Evolutionary conservation across 92 coral and sea anemone genomes (phyloP).

Genomic region (Montipora capitata): DNA sequence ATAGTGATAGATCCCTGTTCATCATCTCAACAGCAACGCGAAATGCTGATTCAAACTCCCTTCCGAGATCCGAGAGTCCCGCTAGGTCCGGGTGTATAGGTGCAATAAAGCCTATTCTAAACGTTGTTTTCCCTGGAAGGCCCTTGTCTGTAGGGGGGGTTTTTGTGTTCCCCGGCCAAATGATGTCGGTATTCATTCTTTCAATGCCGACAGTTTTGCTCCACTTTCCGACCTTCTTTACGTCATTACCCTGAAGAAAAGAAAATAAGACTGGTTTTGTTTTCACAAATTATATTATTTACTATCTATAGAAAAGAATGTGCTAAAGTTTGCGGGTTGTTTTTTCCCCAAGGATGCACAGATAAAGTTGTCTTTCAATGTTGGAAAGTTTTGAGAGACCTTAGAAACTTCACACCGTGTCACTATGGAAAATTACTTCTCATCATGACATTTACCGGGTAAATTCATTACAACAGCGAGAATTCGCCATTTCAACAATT

Average conservation of each 20-base stretch:
- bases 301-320: too few relatives aligned
- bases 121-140: slow-evolving; percentile 97
- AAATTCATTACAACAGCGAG: too few relatives aligned
- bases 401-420: too few relatives aligned
- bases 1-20: slow-evolving; percentile 90
- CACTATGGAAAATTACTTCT: too few relatives aligned
- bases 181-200: slow-evolving; percentile 68
- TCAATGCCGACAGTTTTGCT: slow-evolving; percentile 88
- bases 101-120: slow-evolving; percentile 95
- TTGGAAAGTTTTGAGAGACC: too few relatives aligned
- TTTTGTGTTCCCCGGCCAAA: slow-evolving; percentile 95
- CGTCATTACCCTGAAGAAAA: slow-evolving; percentile 60
- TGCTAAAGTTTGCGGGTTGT: too few relatives aligned
- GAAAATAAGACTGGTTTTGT: background rate
- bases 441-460: too few relatives aligned
- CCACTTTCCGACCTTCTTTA: slow-evolving; percentile 94
- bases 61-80: slow-evolving; percentile 92
- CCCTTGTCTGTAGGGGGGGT: slow-evolving; percentile 94
- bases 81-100: slow-evolving; percentile 93
- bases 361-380: too few relatives aligned
- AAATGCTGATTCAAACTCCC: slow-evolving; percentile 90
- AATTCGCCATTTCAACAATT: too few relatives aligned
- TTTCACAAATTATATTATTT: background rate
- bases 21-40: slow-evolving; percentile 95
- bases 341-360: too few relatives aligned